Percentiles rank a stretch among this genome's conserved stretches.
These are phyloP conservation scores for Saccopteryx bilineata DNA, from an alignment of 2,113 vertebrate species.

Conservation along the genomic window DNA sequence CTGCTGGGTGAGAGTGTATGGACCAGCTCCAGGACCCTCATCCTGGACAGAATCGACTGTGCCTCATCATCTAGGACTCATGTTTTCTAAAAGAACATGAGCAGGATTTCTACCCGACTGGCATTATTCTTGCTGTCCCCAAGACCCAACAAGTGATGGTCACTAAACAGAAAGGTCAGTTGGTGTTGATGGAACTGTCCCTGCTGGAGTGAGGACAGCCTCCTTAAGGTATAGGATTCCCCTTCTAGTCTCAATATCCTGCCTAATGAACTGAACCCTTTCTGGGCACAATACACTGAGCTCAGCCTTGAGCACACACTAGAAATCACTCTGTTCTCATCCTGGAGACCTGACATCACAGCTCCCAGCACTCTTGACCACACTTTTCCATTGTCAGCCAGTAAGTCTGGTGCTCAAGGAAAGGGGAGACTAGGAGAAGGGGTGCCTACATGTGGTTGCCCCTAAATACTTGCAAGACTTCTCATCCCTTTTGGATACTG, in stretches of 20 bases:
- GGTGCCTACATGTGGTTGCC: not conserved
- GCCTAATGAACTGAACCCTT: conserved; percentile 35
- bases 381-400: not conserved
- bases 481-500: not conserved
- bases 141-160: rapidly evolving
- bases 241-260: not conserved
- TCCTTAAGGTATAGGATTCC: conserved; percentile 40
- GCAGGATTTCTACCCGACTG: not conserved
- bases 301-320: not conserved
- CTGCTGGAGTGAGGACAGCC: not conserved
- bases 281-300: conserved; percentile 45
- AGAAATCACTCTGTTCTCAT: conserved; percentile 58
- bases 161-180: not conserved
- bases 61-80: not conserved
- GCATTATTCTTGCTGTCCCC: not conserved
- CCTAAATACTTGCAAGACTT: not conserved
- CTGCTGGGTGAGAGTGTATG: too few relatives aligned
- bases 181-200: not conserved
- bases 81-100: not conserved
- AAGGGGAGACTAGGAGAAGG: not conserved
- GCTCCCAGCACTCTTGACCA: not conserved
- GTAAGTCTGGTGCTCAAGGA: not conserved
- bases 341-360: not conserved
- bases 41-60: not conserved
- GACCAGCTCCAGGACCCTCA: not conserved